Base-by-base conservation (phyloP, 1,140 invertebrate species). In the Diorhabda elongata region DNA sequence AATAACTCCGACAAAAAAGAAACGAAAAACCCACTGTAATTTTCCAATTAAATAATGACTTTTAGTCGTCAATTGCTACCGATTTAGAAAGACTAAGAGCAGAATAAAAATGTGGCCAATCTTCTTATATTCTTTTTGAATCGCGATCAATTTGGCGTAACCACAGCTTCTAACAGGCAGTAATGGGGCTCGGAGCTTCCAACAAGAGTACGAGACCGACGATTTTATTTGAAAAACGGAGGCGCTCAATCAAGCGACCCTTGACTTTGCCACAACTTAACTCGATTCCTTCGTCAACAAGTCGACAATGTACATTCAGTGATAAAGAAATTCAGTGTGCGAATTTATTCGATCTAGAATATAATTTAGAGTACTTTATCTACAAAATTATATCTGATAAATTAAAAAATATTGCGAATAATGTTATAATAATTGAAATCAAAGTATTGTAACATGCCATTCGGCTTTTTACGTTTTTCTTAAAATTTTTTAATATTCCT, bases 111-210 rank as follows among this genome's bases (percentile, higher is more conserved):
- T 73, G 70, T 73, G 67, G 72, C 74, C 76, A 77, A 76, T 76
- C 73, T 68, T 74, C 66, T 62, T 71, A 70, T 75, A 68, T 74
- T 76, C 71, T 76, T 70, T 52, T 73, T 76, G 72, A 78, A 78
- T 78, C 77, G 75, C 76, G 73, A 73, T 72, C 77, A 77, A 78
- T 78, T 78, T 78, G 71, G 61, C 70, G 67, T 78, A 78, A 78
- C 77, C 77, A 76, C 77, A 78, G 77, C 77, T 76, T 77, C 77
- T 77, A 78, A 78, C 77, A 77, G 75, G 75, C 74, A 64, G 69
- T 78, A 78, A 78, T 78, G 72, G 76, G 70, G 69, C 66, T 70
- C 73, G 72, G 6, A n/a, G 47, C 47, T n/a, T 64, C 72, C 75
- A 73, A 75, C 76, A 75, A 72, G 77, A 77, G 76, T 74, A 74